These are phyloP conservation scores for Deroptyus accipitrinus DNA, from an alignment of 2,113 vertebrate species.

Conservation along the genomic window DNA sequence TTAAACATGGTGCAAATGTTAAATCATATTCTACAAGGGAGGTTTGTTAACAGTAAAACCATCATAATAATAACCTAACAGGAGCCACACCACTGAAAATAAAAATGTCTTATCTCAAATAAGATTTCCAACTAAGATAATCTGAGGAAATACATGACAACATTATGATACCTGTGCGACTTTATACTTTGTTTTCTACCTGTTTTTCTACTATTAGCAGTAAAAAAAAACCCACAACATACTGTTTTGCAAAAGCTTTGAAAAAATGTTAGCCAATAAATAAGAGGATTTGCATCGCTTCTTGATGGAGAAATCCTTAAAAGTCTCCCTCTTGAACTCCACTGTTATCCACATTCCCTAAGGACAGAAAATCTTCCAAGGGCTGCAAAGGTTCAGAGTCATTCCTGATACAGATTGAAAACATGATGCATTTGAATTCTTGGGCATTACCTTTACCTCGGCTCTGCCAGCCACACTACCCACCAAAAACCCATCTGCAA, in stretches of 20 bases:
- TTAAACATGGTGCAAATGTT: background rate
- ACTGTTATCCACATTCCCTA: background rate
- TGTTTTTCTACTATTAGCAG: background rate
- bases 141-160: background rate
- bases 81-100: background rate
- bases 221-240: background rate
- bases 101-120: background rate
- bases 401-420: background rate
- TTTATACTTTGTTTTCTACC: background rate
- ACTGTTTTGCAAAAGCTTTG: background rate
- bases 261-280: background rate
- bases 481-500: background rate
- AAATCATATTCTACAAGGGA: background rate
- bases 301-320: background rate
- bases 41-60: background rate
- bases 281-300: background rate
- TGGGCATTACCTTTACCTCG: background rate
- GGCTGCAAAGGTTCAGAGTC: background rate
- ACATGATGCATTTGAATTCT: background rate
- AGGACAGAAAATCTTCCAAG: background rate
- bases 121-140: background rate
- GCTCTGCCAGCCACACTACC: accelerated
- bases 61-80: background rate
- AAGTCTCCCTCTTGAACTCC: background rate
- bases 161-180: background rate